Evolutionary conservation across 2,888 invertebrate genomes (phyloP), one percentile per base, ranked within the genome.

Genomic region (Watsonalla cultraria): DNA sequence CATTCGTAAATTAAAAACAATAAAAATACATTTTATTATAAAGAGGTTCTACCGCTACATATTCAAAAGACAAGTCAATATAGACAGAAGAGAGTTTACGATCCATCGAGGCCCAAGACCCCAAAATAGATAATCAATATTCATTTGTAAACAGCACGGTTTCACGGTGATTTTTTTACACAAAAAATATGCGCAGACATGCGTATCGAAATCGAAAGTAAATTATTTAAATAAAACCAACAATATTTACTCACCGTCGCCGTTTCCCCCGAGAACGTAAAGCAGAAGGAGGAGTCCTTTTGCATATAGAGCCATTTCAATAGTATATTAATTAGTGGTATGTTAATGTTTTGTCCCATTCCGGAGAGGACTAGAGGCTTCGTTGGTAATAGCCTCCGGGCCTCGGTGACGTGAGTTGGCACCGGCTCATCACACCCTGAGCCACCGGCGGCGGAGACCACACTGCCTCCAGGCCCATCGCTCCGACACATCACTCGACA

Each of bases 291-390:
- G 70, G 60, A 77, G 68, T 69, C 75, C 78, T 74, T 76, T 84
- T 72, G 77, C 77, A 67, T 80, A 78, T 76, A 79, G 80, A 83
- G 87, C 83, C 90, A 90, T 90, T 75, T 74, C 78, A 82, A 80
- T 78, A 78, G 73, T 76, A 84, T 82, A 82, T 83, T 77, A 73
- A 70, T 76, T 69, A 71, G 68, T 66, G 65, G 68, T 70, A 72
- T 82, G 65, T 82, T 80, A 80, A 73, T 75, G 80, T 76, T 74
- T 61, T 78, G 72, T 80, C 85, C 90, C 90, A 90, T 90, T 76
- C 87, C 90, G 86, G 69, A 73, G 66, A 64, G 11, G 42, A 42
- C 42, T 5, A 11, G 11, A 42, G 42, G 42, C 42, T 11, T 42
- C 42, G 42, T 11, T 11, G 5, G 11, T 11, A 11, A 11, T 9